Conservation (phyloP, 2,797 vertebrate species). For the Xiphorhynchus erythropygius region DNA sequence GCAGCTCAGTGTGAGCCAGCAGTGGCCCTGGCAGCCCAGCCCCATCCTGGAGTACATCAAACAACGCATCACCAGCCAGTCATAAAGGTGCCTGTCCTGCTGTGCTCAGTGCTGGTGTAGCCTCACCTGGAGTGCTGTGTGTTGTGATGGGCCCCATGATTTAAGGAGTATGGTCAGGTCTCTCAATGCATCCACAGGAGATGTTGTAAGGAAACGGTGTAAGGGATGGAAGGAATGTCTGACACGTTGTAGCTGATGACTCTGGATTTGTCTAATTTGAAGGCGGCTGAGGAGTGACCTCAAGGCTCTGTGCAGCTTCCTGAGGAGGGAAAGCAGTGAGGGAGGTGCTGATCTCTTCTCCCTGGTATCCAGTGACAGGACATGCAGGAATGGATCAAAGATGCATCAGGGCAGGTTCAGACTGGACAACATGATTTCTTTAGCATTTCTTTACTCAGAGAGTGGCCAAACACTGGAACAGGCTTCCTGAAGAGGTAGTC, state of each 20-base stretch:
- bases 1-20: background rate
- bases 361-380: background rate
- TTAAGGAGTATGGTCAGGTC: background rate
- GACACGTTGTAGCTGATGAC: background rate
- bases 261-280: background rate
- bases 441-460: background rate
- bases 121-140: background rate
- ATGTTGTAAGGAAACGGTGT: background rate
- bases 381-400: background rate
- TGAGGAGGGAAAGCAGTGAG: background rate
- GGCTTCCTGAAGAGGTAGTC: background rate
- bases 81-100: background rate
- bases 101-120: background rate
- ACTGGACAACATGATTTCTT: background rate
- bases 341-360: background rate
- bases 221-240: background rate
- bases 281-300: background rate
- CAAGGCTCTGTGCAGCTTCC: background rate
- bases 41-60: background rate
- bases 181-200: background rate
- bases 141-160: background rate
- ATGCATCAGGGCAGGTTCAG: background rate
- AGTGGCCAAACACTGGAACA: background rate
- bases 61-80: rapidly evolving
- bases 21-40: background rate